A percentile compares a stretch with the other conserved stretches of the same genome.
These are phyloP conservation scores for Myiotriccus ornatus DNA, from an alignment of 2,797 vertebrate genomes.

Conservation along the genomic window DNA sequence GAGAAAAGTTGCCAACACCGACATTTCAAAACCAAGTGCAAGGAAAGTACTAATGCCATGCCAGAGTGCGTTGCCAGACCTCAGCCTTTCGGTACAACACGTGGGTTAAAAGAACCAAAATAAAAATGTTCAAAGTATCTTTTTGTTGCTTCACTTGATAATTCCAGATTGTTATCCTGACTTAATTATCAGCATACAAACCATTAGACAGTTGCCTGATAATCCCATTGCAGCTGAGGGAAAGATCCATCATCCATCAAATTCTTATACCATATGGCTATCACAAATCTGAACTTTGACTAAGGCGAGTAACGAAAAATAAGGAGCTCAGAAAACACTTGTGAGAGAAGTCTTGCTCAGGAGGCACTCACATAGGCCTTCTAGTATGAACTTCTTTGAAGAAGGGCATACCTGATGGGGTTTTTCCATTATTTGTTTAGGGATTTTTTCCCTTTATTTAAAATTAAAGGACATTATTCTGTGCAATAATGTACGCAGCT, in stretches of 20 bases:
- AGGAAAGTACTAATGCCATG: not conserved
- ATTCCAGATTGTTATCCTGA: not conserved
- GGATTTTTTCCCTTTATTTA: accelerated
- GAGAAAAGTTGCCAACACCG: not conserved
- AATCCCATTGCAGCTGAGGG: not conserved
- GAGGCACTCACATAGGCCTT: not conserved
- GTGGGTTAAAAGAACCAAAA: not conserved
- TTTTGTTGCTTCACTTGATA: not conserved
- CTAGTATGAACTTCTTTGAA: not conserved
- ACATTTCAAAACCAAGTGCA: not conserved
- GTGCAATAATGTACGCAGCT: not conserved
- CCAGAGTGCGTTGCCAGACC: not conserved
- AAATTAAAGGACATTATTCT: not conserved
- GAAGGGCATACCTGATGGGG: not conserved
- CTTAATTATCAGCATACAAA: not conserved
- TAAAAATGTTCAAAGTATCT: not conserved
- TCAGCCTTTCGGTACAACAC: not conserved
- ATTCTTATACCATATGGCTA: not conserved
- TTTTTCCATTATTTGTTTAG: not conserved
- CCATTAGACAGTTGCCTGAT: not conserved
- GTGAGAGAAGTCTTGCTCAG: not conserved
- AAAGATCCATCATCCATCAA: not conserved
- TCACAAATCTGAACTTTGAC: not conserved
- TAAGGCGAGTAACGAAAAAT: not conserved
- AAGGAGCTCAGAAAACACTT: not conserved